Percentiles rank a stretch among this genome's conserved stretches.
Evolutionary conservation across 2,888 invertebrate species (phyloP).

Genomic region (Drosophila kuntzei): DNA sequence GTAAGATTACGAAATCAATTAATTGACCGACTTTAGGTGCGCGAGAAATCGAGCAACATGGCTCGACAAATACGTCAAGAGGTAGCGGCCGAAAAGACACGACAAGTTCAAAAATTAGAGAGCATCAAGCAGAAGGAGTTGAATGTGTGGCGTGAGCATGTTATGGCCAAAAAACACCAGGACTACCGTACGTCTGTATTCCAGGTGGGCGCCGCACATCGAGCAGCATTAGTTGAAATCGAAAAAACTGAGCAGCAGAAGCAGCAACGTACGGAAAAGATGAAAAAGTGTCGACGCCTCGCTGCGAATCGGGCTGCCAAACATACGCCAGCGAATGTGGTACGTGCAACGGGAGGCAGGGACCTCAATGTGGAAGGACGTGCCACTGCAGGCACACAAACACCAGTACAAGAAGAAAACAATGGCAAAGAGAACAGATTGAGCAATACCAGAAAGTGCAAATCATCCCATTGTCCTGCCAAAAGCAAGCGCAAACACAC

Average conservation of each 20-base stretch:
- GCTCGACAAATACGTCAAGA: slow-evolving; percentile 87
- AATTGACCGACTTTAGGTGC: slow-evolving; percentile 85
- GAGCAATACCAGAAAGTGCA: slow-evolving; percentile 19
- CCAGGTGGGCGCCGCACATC: slow-evolving; percentile 82
- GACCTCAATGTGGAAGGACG: slow-evolving; percentile 54
- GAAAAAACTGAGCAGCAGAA: slow-evolving; percentile 41
- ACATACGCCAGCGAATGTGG: slow-evolving; percentile 8
- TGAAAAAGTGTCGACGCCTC: slow-evolving; percentile 43
- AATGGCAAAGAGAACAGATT: slow-evolving; percentile 53
- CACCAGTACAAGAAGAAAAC: slow-evolving; percentile 29
- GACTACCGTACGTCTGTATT: slow-evolving; percentile 80
- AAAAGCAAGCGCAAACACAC: slow-evolving; percentile 32
- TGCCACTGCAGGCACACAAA: slow-evolving; percentile 63
- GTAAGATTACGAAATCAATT: slow-evolving; percentile 22
- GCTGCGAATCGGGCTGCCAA: slow-evolving; percentile 28
- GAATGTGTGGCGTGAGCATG: slow-evolving; percentile 86
- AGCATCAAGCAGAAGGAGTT: slow-evolving; percentile 86
- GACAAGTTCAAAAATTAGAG: slow-evolving; percentile 86
- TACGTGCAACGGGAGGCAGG: slow-evolving; percentile 14
- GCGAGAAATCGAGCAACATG: slow-evolving; percentile 88
- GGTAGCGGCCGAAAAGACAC: slow-evolving; percentile 86
- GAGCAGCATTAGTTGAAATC: slow-evolving; percentile 77
- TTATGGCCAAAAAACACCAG: slow-evolving; percentile 84
- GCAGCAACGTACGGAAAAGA: slow-evolving; percentile 46
- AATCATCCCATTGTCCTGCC: background rate